Conservation (phyloP, 2,113 vertebrate species). For the Todiramphus saurophagus region DNA sequence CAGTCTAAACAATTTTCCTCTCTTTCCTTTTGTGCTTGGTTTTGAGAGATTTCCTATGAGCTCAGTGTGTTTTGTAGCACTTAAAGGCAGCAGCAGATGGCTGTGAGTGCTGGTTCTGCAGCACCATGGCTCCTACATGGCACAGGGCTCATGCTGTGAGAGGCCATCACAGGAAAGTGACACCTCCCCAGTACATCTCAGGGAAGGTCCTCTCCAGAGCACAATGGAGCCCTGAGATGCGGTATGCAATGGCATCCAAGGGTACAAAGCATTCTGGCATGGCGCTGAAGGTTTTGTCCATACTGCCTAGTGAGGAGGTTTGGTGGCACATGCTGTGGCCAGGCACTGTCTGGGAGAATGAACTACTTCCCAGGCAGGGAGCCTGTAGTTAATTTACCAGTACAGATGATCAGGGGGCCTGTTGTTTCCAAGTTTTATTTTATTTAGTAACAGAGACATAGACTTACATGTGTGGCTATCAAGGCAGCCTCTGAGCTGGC, state of each 20-base stretch:
- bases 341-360: not conserved
- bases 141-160: not conserved
- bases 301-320: not conserved
- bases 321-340: not conserved
- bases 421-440: not conserved
- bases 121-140: not conserved
- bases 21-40: not conserved
- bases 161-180: not conserved
- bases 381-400: not conserved
- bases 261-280: not conserved
- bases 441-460: not conserved
- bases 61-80: not conserved
- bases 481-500: not conserved
- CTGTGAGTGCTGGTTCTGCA: not conserved
- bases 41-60: not conserved
- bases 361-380: not conserved
- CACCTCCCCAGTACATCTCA: not conserved
- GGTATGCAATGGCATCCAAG: accelerated
- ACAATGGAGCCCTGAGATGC: accelerated
- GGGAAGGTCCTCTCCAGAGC: not conserved
- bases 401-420: not conserved
- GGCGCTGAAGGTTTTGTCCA: not conserved
- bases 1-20: not conserved
- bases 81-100: not conserved
- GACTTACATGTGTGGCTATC: not conserved